These are phyloP conservation scores for Microtus montanus DNA, from an alignment of 2,113 vertebrate genomes.

Conservation along the genomic window DNA sequence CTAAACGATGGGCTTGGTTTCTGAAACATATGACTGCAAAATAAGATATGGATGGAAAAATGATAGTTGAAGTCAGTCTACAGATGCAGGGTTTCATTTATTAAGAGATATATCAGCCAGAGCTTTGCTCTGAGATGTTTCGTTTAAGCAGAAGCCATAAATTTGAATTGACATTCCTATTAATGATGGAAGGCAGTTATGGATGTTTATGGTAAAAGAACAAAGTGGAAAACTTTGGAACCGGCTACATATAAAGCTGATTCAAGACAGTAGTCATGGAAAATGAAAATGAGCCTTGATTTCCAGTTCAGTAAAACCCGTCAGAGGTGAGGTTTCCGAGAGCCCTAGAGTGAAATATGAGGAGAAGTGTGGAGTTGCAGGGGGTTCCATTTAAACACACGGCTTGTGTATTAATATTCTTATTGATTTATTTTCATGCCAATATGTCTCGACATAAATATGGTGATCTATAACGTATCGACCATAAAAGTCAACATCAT, in stretches of 20 bases:
- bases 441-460: conserved; percentile 77
- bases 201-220: conserved; percentile 42
- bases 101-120: conserved; percentile 8
- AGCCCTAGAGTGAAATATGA: conserved; percentile 15
- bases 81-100: conserved; percentile 20
- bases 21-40: conserved; percentile 23
- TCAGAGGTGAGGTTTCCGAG: conserved; percentile 52
- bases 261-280: conserved; percentile 48
- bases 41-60: neutral
- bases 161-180: conserved; percentile 48
- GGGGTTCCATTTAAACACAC: conserved; percentile 68
- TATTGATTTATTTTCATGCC: conserved; percentile 81
- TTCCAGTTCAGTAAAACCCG: conserved; percentile 56
- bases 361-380: conserved; percentile 44
- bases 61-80: conserved; percentile 1
- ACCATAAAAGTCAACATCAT: conserved; percentile 77
- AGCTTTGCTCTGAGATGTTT: conserved; percentile 57
- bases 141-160: conserved; percentile 28
- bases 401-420: conserved; percentile 74
- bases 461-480: conserved; percentile 67
- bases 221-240: conserved; percentile 32
- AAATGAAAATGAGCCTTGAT: conserved; percentile 57
- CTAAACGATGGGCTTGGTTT: neutral
- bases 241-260: conserved; percentile 49
- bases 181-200: conserved; percentile 53